Base-by-base conservation (phyloP, 2,888 invertebrate genomes). In the Calameuta filiformis region DNA sequence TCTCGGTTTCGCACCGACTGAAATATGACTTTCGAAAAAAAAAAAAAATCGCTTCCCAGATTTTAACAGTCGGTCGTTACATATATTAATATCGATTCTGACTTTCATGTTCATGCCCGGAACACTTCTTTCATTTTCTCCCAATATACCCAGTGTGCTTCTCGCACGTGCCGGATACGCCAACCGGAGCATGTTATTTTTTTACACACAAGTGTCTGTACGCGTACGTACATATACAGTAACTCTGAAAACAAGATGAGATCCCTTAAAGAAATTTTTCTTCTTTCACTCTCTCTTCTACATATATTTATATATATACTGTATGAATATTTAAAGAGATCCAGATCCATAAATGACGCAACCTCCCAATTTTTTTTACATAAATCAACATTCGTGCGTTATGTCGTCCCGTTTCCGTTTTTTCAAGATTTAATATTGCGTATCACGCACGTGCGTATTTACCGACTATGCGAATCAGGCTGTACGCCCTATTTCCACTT, bases 401-500 rank as follows among this genome's bases (percentile, higher is more conserved):
- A 56, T 6, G 23, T 56, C 23, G 9, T 23, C 23, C 9, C 74
- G 71, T 79, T 81, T 81, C 73, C 80, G 79, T 81, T 81, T 81
- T 80, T 81, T 80, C 76, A 80, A 77, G 23, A 56, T 23, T 77
- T 75, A 37, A 56, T 68, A 40, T 69, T 77, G 75, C 73, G 76
- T 76, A 56, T 73, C 56, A 40, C 75, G 78, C 76, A 71, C 73
- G 81, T 81, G 80, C 77, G 35, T 74, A 68, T 12, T 78, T 79
- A 80, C 80, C 76, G 83, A 82, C 77, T 56, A 83, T 83, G 82
- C 82, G 79, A 84, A 80, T 81, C 80, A 80, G 78, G 81, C 81
- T 79, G 81, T 82, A 84, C 83, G 84, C 81, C 84, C 83, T 83
- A 83, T 83, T 84, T 84, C 79, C 83, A 83, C 75, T 76, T 40